phyloP scores from a whole-genome alignment of 2,113 vertebrate species.

The Carettochelys insculpta region DNA sequence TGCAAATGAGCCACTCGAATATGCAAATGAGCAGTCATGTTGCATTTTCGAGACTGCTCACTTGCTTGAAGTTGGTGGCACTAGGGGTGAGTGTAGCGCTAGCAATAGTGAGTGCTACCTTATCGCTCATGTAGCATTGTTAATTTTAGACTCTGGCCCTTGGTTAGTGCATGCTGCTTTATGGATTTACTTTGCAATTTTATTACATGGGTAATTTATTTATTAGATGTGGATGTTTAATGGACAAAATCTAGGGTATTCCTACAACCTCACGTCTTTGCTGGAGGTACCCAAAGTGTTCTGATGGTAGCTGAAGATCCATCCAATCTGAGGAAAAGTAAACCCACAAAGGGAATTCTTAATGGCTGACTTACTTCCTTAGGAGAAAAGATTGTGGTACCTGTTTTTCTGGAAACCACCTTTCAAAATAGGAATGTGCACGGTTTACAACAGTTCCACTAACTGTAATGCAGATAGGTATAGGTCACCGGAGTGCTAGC shows the following conservation, averaged over 20 bases:
- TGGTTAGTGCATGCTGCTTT: not conserved
- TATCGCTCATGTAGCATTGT: rapidly evolving
- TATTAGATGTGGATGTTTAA: not conserved
- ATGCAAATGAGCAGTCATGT: too few species aligned
- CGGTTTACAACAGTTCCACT: not conserved
- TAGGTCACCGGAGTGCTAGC: not conserved
- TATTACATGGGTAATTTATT: not conserved
- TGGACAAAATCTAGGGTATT: rapidly evolving
- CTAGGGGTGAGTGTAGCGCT: too few species aligned
- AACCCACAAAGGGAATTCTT: not conserved
- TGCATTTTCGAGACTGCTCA: too few species aligned
- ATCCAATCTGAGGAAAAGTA: not conserved
- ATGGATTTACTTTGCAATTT: not conserved
- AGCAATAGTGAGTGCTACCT: not conserved
- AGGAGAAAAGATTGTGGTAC: not conserved
- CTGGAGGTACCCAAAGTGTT: not conserved
- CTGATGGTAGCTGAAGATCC: not conserved
- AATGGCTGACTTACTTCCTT: not conserved
- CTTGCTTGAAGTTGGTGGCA: too few species aligned
- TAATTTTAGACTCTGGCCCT: not conserved
- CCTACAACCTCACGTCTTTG: not conserved
- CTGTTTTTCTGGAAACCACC: not conserved
- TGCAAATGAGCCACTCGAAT: too few species aligned
- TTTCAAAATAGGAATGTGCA: not conserved
- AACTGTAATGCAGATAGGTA: not conserved